These are phyloP conservation scores for Thyatira batis DNA, from an alignment of 2,888 invertebrate species.

Conservation along the genomic window DNA sequence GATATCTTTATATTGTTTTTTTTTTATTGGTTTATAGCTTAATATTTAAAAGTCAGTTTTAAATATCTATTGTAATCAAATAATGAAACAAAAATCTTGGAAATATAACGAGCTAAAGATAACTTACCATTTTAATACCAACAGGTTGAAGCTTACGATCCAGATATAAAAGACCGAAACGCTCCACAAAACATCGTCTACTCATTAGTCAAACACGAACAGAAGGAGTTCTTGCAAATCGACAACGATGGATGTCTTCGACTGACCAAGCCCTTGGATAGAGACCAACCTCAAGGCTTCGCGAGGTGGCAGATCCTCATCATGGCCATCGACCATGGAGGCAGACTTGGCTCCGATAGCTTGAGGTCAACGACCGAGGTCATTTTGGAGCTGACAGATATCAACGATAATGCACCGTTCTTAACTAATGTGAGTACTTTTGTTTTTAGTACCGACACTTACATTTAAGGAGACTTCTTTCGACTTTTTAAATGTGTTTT, in stretches of 20 bases:
- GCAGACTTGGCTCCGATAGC: slow-evolving; percentile 82
- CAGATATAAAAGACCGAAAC: slow-evolving; percentile 89
- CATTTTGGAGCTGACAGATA: slow-evolving; percentile 87
- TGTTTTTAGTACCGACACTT: neutral
- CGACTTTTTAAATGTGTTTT: too few species aligned
- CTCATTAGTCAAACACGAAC: slow-evolving; percentile 87
- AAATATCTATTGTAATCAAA: too few species aligned
- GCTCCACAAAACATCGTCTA: slow-evolving; percentile 91
- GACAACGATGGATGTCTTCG: slow-evolving; percentile 89
- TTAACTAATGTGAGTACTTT: slow-evolving; percentile 85
- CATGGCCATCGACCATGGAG: slow-evolving; percentile 89
- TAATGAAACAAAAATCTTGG: too few species aligned
- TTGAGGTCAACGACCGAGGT: slow-evolving; percentile 86
- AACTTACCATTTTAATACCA: slow-evolving; percentile 2
- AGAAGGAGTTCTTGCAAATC: slow-evolving; percentile 87
- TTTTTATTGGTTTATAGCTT: neutral
- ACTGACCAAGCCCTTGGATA: slow-evolving; percentile 89
- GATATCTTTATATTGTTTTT: neutral
- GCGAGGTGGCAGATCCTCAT: slow-evolving; percentile 89
- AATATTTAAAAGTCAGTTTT: neutral
- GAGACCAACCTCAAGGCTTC: slow-evolving; percentile 94
- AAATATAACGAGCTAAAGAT: too few species aligned
- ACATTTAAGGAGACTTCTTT: too few species aligned
- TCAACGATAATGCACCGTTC: slow-evolving; percentile 97
- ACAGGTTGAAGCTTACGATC: slow-evolving; percentile 90